phyloP scores from a whole-genome alignment of 2,888 invertebrate genomes.

The Apamea anceps region DNA sequence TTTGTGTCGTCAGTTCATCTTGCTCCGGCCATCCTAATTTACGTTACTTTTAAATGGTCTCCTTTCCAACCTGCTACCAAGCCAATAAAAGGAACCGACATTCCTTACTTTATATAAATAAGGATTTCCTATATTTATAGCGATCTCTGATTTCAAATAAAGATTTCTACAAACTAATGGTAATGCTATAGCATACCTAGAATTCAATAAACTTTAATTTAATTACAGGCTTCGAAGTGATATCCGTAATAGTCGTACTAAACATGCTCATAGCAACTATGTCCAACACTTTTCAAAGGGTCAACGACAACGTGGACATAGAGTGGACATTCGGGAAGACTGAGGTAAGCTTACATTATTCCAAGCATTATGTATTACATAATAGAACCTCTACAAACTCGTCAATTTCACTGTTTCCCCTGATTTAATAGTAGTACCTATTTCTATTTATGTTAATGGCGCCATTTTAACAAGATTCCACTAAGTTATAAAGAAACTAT shows the following conservation, averaged over 20 bases:
- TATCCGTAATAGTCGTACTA: conserved; percentile 93
- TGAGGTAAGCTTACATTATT: conserved; percentile 78
- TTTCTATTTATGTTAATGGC: conserved; percentile 18
- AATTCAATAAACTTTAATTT: conserved; percentile 29
- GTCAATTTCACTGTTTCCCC: conserved; percentile 13
- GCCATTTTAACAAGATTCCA: conserved; percentile 26
- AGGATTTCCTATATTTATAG: not conserved
- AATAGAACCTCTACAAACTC: not conserved
- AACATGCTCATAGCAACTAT: conserved; percentile 96
- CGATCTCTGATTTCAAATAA: not conserved
- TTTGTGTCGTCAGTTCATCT: not conserved
- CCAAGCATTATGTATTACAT: conserved; percentile 10
- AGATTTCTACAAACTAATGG: not conserved
- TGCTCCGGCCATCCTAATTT: not conserved
- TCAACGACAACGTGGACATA: conserved; percentile 92
- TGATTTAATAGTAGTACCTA: conserved; percentile 7
- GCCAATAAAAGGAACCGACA: not conserved
- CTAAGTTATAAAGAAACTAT: conserved; percentile 16
- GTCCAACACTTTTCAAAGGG: conserved; percentile 93
- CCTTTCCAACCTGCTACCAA: no score
- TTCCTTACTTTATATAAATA: not conserved
- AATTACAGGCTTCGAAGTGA: conserved; percentile 91
- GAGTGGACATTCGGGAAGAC: conserved; percentile 95
- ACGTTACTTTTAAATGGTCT: no score
- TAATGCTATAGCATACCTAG: not conserved